Percentiles rank a stretch among this genome's conserved stretches.
These are phyloP conservation scores for Pluvialis apricaria DNA, from an alignment of 2,113 vertebrate species.

Conservation along the genomic window DNA sequence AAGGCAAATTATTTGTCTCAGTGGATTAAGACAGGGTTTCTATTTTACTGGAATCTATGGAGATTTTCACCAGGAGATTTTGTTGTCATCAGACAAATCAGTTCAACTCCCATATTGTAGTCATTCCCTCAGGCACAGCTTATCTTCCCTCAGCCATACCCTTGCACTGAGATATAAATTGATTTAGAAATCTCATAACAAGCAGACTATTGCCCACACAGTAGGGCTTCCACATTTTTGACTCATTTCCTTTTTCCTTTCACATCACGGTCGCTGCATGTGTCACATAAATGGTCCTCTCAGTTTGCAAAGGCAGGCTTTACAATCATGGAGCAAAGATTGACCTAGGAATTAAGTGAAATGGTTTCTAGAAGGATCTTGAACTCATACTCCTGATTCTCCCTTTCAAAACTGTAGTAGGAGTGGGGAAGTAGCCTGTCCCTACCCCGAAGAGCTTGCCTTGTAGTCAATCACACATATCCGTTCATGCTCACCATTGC, in stretches of 20 bases:
- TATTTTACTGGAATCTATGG: background rate
- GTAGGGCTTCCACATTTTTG: background rate
- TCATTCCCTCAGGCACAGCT: background rate
- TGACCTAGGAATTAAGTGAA: background rate
- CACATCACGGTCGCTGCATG: background rate
- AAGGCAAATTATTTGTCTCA: slow-evolving; percentile 20
- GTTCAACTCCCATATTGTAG: background rate
- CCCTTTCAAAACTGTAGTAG: background rate
- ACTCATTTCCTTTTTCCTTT: background rate
- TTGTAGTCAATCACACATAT: background rate
- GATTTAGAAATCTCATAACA: background rate
- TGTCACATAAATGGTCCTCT: background rate
- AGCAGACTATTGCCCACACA: background rate
- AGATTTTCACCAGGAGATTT: background rate
- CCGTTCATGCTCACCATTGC: background rate
- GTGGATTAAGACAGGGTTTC: background rate
- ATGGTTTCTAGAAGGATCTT: background rate
- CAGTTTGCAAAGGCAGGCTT: background rate
- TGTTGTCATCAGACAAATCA: slow-evolving; percentile 23
- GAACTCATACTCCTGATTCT: background rate
- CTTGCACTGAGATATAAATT: background rate
- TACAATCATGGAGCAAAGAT: background rate
- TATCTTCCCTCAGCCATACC: background rate
- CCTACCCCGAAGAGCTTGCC: background rate
- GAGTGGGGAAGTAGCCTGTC: background rate